Evolutionary conservation across 2,113 vertebrate genomes (phyloP).

Genomic region (Ifrita kowaldi): DNA sequence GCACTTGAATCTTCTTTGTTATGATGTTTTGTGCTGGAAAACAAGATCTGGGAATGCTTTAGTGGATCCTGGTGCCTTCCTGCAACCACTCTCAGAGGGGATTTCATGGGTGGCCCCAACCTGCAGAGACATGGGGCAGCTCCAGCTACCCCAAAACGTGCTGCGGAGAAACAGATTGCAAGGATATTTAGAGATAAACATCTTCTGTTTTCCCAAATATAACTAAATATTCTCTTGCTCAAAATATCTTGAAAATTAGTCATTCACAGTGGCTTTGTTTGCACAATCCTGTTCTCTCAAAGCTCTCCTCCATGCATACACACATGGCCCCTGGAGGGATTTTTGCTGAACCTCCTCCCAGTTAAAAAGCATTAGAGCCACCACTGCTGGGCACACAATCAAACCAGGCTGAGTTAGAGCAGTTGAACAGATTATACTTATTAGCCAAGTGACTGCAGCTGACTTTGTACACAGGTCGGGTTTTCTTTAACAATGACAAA

Average conservation of each 20-base stretch:
- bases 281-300: background rate
- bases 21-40: background rate
- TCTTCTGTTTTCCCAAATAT: background rate
- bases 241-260: background rate
- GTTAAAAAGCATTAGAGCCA: background rate
- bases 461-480: background rate
- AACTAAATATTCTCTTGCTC: background rate
- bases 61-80: background rate
- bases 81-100: background rate
- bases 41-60: background rate
- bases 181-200: background rate
- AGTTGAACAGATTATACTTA: conserved; percentile 41
- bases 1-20: background rate
- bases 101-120: background rate
- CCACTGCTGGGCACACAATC: background rate
- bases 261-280: background rate
- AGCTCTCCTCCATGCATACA: background rate
- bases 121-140: background rate
- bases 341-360: background rate
- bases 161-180: background rate
- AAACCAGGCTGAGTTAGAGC: background rate
- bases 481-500: conserved; percentile 10
- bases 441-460: conserved; percentile 8
- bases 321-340: rapidly evolving
- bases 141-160: background rate